Evolutionary conservation across 2,888 invertebrate species (phyloP).

Genomic region (Drosophila quasianomalipes): DNA sequence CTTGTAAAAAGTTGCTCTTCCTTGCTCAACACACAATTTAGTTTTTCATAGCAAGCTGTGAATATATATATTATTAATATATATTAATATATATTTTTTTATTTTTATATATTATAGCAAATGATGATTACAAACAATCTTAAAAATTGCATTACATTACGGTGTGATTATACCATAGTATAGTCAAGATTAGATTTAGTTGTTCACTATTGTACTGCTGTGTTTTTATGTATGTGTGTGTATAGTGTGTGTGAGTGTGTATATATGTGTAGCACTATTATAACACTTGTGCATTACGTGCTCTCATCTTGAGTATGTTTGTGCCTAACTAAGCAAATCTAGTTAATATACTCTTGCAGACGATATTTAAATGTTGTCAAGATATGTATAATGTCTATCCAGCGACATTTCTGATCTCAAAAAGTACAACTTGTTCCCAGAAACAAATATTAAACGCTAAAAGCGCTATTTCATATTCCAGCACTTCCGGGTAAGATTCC

Average conservation of each 20-base stretch:
- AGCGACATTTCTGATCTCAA: neutral
- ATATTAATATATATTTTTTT: slow-evolving; percentile 24
- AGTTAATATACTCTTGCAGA: slow-evolving; percentile 33
- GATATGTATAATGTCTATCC: neutral
- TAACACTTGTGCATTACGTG: slow-evolving; percentile 72
- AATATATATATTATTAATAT: neutral
- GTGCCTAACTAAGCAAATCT: slow-evolving; percentile 55
- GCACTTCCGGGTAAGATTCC: neutral
- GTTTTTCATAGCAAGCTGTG: neutral
- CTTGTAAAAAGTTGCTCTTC: slow-evolving; percentile 51
- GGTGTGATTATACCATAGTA: slow-evolving; percentile 32
- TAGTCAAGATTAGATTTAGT: slow-evolving; percentile 32
- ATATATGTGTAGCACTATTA: slow-evolving; percentile 59
- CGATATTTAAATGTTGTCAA: neutral
- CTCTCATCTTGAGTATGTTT: slow-evolving; percentile 31
- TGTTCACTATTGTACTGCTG: slow-evolving; percentile 12
- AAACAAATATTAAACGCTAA: neutral
- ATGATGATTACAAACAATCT: slow-evolving; percentile 75
- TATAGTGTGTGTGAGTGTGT: slow-evolving; percentile 1
- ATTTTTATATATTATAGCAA: slow-evolving; percentile 58
- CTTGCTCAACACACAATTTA: slow-evolving; percentile 37
- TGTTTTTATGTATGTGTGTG: slow-evolving; percentile 3
- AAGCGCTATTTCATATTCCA: neutral
- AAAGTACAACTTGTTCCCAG: neutral
- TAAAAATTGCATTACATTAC: slow-evolving; percentile 75